phyloP scores from a whole-genome alignment of 2,888 invertebrate genomes.

The Eumerus sabulonum region DNA sequence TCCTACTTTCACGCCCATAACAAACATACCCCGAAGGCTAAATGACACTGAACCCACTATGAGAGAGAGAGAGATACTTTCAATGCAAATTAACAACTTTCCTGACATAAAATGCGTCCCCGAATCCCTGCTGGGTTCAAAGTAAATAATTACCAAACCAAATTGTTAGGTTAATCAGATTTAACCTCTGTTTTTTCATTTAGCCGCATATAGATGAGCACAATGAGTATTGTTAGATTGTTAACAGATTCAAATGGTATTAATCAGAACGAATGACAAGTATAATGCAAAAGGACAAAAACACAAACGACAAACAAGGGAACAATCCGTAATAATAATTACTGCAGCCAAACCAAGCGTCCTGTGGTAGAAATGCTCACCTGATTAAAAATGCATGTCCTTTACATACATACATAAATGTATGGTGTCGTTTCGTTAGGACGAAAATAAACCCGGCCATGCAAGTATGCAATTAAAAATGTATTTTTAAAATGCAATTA shows the following conservation, averaged over 20 bases:
- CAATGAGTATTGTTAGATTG: slow-evolving; percentile 19
- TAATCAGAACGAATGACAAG: slow-evolving; percentile 35
- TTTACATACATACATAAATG: too few species aligned
- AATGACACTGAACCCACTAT: too few species aligned
- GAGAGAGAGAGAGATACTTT: too few species aligned
- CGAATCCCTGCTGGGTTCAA: slow-evolving; percentile 26
- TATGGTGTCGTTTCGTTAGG: too few species aligned
- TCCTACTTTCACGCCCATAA: too few species aligned
- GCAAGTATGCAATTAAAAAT: slow-evolving; percentile 59
- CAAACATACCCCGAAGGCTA: too few species aligned
- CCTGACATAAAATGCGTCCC: neutral
- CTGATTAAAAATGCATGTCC: slow-evolving; percentile 45
- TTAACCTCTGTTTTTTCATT: slow-evolving; percentile 4
- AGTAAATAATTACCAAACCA: slow-evolving; percentile 49
- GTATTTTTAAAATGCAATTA: slow-evolving; percentile 62
- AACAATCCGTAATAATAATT: too few species aligned
- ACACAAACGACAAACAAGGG: slow-evolving; percentile 9
- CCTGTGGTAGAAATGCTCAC: slow-evolving; percentile 38
- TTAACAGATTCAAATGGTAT: slow-evolving; percentile 31
- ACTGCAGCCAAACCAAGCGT: slow-evolving; percentile 7
- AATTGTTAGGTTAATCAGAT: slow-evolving; percentile 23
- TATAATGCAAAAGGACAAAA: slow-evolving; percentile 10
- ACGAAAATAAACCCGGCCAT: slow-evolving; percentile 38
- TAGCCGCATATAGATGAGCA: too few species aligned
- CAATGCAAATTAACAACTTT: neutral